Evolutionary conservation across 2,113 vertebrate genomes (phyloP).

Genomic region (Pristiophorus japonicus): DNA sequence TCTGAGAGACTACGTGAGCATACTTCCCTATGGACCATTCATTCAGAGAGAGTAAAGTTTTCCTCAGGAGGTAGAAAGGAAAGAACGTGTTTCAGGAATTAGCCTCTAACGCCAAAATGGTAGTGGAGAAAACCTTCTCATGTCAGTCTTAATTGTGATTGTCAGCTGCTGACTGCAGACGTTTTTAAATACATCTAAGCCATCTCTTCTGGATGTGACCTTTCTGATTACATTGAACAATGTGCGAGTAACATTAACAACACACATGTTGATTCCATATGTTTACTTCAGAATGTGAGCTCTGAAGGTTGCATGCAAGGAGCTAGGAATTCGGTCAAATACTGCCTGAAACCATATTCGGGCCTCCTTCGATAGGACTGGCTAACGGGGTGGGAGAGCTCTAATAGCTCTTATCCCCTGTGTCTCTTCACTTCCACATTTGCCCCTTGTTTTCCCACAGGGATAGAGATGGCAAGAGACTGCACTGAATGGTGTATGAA

Average conservation of each 20-base stretch:
- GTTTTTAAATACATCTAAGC: background rate
- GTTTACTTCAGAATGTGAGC: background rate
- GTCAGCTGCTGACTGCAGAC: conserved; percentile 1
- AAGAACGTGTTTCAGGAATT: background rate
- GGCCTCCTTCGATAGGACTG: background rate
- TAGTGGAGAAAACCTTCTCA: background rate
- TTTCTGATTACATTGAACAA: background rate
- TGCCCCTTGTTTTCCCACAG: conserved; percentile 2
- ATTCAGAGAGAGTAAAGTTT: background rate
- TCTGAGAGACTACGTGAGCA: background rate
- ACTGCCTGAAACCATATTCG: background rate
- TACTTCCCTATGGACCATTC: background rate
- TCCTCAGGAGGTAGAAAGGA: background rate
- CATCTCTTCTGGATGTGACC: background rate
- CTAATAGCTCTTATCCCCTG: background rate
- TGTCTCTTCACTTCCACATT: background rate
- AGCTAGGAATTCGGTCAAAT: background rate
- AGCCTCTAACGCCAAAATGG: background rate
- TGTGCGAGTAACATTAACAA: background rate
- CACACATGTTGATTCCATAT: conserved; percentile 14
- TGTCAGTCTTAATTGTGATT: background rate
- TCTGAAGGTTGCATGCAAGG: conserved; percentile 9
- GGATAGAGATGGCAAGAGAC: background rate
- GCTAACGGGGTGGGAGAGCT: background rate
- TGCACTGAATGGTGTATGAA: conserved; percentile 18